A percentile compares a stretch with the other conserved stretches of the same genome.
Evolutionary conservation across 1,140 invertebrate genomes (phyloP).

Genomic region (Trachymyrmex cornetzi): DNA sequence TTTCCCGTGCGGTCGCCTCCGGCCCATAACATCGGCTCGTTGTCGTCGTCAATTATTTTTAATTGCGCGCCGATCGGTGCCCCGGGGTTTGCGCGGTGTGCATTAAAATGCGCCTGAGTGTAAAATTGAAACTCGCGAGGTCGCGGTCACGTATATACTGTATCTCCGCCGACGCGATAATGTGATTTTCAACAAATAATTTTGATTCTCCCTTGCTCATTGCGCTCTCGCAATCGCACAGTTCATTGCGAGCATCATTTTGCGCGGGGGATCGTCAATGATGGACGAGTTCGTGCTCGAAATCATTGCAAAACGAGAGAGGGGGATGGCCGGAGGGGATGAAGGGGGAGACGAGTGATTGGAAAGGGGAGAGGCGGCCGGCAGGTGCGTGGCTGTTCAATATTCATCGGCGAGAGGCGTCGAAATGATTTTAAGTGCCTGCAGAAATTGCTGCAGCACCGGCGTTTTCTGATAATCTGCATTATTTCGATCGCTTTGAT

Average conservation of each 20-base stretch:
- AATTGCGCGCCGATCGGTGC: conserved; percentile 69
- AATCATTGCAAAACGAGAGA: conserved; percentile 54
- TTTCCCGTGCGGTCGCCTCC: conserved; percentile 46
- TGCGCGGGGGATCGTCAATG: conserved; percentile 24
- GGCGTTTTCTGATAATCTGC: conserved; percentile 60
- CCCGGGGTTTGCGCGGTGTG: conserved; percentile 66
- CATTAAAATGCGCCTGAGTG: conserved; percentile 76
- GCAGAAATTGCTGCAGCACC: conserved; percentile 66
- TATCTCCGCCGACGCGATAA: conserved; percentile 59
- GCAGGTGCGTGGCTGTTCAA: conserved; percentile 61
- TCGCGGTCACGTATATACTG: conserved; percentile 9
- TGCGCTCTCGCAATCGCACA: conserved; percentile 34
- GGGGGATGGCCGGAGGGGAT: conserved; percentile 10
- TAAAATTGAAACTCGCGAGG: conserved; percentile 75
- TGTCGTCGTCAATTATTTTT: conserved; percentile 74
- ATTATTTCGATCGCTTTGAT: conserved; percentile 56
- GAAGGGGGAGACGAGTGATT: conserved; percentile 53
- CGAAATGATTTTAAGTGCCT: conserved; percentile 71
- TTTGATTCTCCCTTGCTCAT: conserved; percentile 44
- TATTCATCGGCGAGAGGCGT: conserved; percentile 50
- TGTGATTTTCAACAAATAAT: conserved; percentile 75
- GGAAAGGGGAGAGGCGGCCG: conserved; percentile 31
- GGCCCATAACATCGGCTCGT: conserved; percentile 24
- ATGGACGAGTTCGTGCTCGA: conserved; percentile 69
- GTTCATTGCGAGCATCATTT: conserved; percentile 41